Conservation (phyloP, 2,888 invertebrate species). For the Oasisia sp. region DNA sequence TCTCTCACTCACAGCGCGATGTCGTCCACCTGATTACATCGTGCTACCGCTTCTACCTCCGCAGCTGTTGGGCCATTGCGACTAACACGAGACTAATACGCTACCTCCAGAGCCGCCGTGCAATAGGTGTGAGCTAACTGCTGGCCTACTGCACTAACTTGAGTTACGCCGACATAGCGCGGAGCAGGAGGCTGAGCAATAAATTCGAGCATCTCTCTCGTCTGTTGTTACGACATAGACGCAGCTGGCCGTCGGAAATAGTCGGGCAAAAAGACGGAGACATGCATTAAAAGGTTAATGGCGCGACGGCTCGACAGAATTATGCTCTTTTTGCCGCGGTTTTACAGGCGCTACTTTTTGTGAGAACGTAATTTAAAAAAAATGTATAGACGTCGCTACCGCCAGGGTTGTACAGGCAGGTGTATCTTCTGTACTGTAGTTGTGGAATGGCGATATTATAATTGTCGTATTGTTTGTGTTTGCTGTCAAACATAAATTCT, state of each 20-base stretch:
- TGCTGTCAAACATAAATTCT: neutral
- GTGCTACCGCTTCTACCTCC: neutral
- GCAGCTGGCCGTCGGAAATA: neutral
- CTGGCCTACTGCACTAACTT: constrained; percentile 6
- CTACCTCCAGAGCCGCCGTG: neutral
- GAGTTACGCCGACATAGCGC: neutral
- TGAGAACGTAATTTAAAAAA: neutral
- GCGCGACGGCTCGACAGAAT: neutral
- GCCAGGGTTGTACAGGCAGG: too few species aligned
- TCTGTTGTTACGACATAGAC: neutral
- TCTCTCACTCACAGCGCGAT: too few species aligned
- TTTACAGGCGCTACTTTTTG: neutral
- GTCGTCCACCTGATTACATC: too few species aligned
- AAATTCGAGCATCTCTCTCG: neutral
- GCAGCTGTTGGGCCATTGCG: neutral
- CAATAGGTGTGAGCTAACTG: neutral
- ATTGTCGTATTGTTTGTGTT: neutral
- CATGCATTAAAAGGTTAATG: neutral
- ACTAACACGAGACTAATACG: neutral
- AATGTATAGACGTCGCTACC: too few species aligned
- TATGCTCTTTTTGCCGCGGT: too few species aligned
- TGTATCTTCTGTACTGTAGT: neutral
- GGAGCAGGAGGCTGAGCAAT: neutral
- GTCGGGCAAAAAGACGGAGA: neutral
- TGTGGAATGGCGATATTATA: neutral